Percentiles rank a stretch among this genome's conserved stretches.
These are phyloP conservation scores for Xestobium rufovillosum DNA, from an alignment of 2,888 invertebrate genomes.

Conservation along the genomic window DNA sequence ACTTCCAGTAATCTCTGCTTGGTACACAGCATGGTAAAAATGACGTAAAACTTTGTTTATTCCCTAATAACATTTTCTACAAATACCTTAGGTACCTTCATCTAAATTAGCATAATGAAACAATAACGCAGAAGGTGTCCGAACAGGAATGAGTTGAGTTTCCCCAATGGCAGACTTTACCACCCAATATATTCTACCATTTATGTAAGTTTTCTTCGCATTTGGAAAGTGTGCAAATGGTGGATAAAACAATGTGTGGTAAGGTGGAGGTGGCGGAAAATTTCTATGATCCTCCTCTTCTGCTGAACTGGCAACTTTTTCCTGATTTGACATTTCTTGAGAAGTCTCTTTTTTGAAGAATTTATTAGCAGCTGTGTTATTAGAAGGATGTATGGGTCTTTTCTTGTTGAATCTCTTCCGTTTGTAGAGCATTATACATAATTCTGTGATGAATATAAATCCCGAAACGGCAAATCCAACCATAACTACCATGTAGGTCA, in stretches of 20 bases:
- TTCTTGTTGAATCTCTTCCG: background rate
- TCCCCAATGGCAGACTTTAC: constrained; percentile 53
- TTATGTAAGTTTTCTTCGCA: constrained; percentile 53
- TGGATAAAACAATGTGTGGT: constrained; percentile 53
- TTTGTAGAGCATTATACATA: constrained; percentile 30
- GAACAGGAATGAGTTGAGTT: constrained; percentile 61
- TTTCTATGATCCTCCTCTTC: too few relatives aligned
- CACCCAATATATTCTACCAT: constrained; percentile 71
- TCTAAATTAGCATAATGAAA: constrained; percentile 52
- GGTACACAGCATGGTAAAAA: too few relatives aligned
- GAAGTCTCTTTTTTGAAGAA: background rate
- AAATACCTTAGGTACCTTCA: too few relatives aligned
- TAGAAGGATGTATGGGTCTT: background rate
- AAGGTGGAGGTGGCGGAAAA: constrained; percentile 55
- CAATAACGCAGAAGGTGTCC: constrained; percentile 69
- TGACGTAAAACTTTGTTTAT: too few relatives aligned
- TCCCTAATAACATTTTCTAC: too few relatives aligned
- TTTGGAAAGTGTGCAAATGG: constrained; percentile 33
- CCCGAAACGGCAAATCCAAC: constrained; percentile 60
- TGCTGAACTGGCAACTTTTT: too few relatives aligned
- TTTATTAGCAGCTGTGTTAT: background rate
- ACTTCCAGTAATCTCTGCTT: too few relatives aligned
- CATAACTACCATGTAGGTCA: constrained; percentile 72
- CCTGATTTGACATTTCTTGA: too few relatives aligned
- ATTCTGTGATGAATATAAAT: constrained; percentile 60